These are phyloP conservation scores for Galeruca laticollis DNA, from an alignment of 2,888 invertebrate genomes.

Conservation along the genomic window DNA sequence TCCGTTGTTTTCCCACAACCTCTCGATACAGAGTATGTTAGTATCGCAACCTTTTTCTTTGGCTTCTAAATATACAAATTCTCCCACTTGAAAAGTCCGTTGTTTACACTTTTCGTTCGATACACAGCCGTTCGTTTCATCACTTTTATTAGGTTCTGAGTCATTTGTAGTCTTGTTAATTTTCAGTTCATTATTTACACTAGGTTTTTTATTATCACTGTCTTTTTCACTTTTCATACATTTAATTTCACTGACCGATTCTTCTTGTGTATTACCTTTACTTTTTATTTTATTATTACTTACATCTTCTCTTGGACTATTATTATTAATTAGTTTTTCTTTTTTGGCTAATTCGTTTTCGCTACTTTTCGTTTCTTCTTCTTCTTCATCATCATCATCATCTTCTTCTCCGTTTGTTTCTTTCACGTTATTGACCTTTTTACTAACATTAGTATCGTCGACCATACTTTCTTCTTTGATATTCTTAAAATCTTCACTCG, in stretches of 20 bases:
- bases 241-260: not conserved
- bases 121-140: slow-evolving; percentile 53
- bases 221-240: not conserved
- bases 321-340: not conserved
- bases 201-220: slow-evolving; percentile 11
- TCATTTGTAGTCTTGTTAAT: slow-evolving; percentile 1
- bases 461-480: slow-evolving; percentile 12
- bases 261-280: not conserved
- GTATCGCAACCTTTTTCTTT: slow-evolving; percentile 76
- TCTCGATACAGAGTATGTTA: slow-evolving; percentile 74
- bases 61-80: slow-evolving; percentile 91
- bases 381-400: slow-evolving; percentile 6
- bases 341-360: not conserved
- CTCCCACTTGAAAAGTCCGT: slow-evolving; percentile 83
- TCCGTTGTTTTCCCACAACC: slow-evolving; percentile 86
- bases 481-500: slow-evolving; percentile 6
- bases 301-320: not conserved
- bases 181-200: slow-evolving; percentile 12
- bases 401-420: slow-evolving; percentile 15
- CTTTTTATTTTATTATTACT: slow-evolving; percentile 9
- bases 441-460: not conserved
- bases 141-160: slow-evolving; percentile 8
- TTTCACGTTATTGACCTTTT: not conserved
- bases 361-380: not conserved
- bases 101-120: slow-evolving; percentile 77